Evolutionary conservation across 2,113 vertebrate genomes (phyloP).

Genomic region (Apus apus): DNA sequence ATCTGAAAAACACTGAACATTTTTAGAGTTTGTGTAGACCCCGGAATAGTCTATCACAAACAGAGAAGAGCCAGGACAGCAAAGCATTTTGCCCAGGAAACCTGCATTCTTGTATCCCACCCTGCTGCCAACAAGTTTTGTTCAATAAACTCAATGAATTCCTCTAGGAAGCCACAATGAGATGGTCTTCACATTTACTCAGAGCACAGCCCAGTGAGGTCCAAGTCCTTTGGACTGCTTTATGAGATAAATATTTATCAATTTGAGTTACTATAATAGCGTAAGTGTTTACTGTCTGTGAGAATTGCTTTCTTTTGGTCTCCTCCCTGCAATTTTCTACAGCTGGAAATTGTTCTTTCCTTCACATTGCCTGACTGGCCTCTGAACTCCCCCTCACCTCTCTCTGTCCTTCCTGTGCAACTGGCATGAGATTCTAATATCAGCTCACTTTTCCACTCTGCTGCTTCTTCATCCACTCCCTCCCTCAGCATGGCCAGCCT

Average conservation of each 20-base stretch:
- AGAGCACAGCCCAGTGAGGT: neutral
- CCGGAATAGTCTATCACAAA: neutral
- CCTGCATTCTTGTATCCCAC: neutral
- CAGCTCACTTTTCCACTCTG: neutral
- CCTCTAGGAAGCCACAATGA: neutral
- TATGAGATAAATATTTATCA: constrained; percentile 51
- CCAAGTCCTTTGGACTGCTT: neutral
- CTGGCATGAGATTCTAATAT: neutral
- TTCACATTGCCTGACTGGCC: constrained; percentile 26
- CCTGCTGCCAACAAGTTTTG: neutral
- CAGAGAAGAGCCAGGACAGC: neutral
- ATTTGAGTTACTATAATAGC: constrained; percentile 19
- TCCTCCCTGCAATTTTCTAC: constrained; percentile 52
- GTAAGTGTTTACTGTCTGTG: constrained; percentile 5
- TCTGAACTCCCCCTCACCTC: constrained; percentile 48
- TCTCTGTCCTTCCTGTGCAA: constrained; percentile 45
- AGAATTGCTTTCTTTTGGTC: constrained; percentile 56
- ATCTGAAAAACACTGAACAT: neutral
- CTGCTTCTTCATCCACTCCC: neutral
- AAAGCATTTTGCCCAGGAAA: neutral
- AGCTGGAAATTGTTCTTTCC: constrained; percentile 54
- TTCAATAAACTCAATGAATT: neutral
- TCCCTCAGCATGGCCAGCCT: neutral
- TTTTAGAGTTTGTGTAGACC: neutral
- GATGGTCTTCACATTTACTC: neutral